Conservation (phyloP, 1,140 invertebrate species). For the Mizuhopecten yessoensis region DNA sequence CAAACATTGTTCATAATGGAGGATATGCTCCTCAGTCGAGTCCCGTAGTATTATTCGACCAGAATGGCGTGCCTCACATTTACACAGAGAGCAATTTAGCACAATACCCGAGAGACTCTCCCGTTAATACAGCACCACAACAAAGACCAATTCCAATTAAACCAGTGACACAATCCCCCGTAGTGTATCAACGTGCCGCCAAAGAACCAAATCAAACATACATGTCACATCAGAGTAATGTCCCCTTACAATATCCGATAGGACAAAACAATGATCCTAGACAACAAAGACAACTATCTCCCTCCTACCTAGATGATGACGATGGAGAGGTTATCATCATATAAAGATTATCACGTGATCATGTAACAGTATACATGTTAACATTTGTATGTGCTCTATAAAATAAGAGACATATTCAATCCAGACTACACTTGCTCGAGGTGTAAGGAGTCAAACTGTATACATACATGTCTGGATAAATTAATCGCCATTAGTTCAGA, state of each 20-base stretch:
- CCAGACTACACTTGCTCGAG: no score
- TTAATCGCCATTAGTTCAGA: no score
- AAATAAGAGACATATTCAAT: no score
- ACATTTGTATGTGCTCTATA: no score
- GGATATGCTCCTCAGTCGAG: neutral
- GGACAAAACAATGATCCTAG: neutral
- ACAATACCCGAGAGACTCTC: neutral
- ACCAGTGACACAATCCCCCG: neutral
- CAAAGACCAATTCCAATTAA: neutral
- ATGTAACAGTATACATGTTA: neutral
- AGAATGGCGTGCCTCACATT: neutral
- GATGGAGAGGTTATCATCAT: neutral
- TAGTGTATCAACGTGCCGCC: neutral
- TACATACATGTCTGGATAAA: no score
- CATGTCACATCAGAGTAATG: neutral
- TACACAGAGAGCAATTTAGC: neutral
- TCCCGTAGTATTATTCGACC: neutral
- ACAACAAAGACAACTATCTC: neutral
- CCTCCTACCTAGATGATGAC: conserved; percentile 7
- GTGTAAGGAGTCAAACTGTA: no score
- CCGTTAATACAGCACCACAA: neutral
- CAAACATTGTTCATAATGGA: neutral
- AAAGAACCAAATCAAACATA: neutral
- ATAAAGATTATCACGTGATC: neutral
- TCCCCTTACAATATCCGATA: neutral